phyloP scores from a whole-genome alignment of 64 coral and sea anemone species.

The Stichodactyla helianthus region DNA sequence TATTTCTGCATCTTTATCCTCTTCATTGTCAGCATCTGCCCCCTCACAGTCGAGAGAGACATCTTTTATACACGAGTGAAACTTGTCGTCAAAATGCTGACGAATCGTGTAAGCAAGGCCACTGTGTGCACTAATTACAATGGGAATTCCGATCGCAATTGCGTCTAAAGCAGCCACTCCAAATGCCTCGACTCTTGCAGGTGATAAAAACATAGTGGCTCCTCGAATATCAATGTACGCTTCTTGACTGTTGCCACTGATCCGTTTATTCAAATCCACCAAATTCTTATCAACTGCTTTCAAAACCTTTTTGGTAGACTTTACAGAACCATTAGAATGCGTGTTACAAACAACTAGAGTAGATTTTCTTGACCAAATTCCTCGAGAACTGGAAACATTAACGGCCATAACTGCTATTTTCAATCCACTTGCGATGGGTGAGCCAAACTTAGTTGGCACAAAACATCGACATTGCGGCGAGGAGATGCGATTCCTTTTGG shows the following conservation, averaged over 20 bases:
- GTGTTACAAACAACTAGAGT: slow-evolving; percentile 5
- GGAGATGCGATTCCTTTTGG: slow-evolving; percentile 28
- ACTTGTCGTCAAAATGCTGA: slow-evolving; percentile 28
- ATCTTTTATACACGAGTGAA: slow-evolving; percentile 22
- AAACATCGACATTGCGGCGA: slow-evolving; percentile 54
- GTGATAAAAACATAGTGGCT: slow-evolving; percentile 43
- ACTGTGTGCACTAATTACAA: slow-evolving; percentile 32
- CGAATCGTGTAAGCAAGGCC: slow-evolving; percentile 32
- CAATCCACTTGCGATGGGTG: not conserved
- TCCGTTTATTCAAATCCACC: not conserved
- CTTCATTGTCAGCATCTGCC: not conserved
- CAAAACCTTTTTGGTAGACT: slow-evolving; percentile 16
- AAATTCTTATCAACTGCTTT: not conserved
- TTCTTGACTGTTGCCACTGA: not conserved
- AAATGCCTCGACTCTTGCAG: slow-evolving; percentile 38
- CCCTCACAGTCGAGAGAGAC: not conserved
- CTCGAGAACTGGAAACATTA: not conserved
- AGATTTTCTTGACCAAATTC: not conserved
- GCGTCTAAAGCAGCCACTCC: slow-evolving; percentile 56
- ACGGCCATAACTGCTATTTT: slow-evolving; percentile 27
- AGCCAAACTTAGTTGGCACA: slow-evolving; percentile 17
- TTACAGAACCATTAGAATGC: slow-evolving; percentile 31
- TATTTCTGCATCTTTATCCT: slow-evolving; percentile 11
- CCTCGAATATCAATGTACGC: slow-evolving; percentile 47
- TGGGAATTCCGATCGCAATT: slow-evolving; percentile 46